These are phyloP conservation scores for Anoplophora glabripennis DNA, from an alignment of 1,140 invertebrate species.

Conservation along the genomic window DNA sequence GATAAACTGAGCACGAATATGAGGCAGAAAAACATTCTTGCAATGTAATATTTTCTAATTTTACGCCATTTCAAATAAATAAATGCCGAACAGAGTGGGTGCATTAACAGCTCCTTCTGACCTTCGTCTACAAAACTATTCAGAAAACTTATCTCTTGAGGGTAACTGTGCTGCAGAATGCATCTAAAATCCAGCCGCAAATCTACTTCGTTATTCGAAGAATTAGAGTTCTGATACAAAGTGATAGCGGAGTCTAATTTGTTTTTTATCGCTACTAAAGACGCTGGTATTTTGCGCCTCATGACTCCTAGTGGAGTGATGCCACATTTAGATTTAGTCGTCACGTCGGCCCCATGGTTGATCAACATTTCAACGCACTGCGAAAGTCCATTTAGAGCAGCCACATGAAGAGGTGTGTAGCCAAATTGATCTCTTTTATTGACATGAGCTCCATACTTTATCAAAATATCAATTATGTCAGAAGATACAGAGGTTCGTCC, in stretches of 20 bases:
- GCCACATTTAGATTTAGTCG: slow-evolving; percentile 75
- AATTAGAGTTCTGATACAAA: slow-evolving; percentile 69
- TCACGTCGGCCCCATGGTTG: slow-evolving; percentile 78
- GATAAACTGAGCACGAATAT: slow-evolving; percentile 75
- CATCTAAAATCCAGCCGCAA: slow-evolving; percentile 74
- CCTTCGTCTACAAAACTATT: slow-evolving; percentile 79
- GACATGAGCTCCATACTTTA: slow-evolving; percentile 75
- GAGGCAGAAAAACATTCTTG: slow-evolving; percentile 71
- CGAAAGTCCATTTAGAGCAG: slow-evolving; percentile 76
- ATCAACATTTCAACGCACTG: slow-evolving; percentile 79
- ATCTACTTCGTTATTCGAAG: slow-evolving; percentile 71
- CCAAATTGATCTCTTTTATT: slow-evolving; percentile 84
- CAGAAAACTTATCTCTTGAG: slow-evolving; percentile 73
- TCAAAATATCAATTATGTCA: slow-evolving; percentile 68
- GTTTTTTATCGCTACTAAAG: slow-evolving; percentile 69
- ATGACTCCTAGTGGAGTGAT: slow-evolving; percentile 78
- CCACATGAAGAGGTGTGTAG: slow-evolving; percentile 84
- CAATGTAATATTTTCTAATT: slow-evolving; percentile 80
- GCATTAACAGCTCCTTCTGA: slow-evolving; percentile 75
- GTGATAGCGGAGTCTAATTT: slow-evolving; percentile 74
- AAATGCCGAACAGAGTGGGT: slow-evolving; percentile 79
- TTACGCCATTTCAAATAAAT: slow-evolving; percentile 83
- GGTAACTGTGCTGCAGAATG: slow-evolving; percentile 70
- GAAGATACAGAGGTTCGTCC: slow-evolving; percentile 69
- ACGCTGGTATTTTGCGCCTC: slow-evolving; percentile 74